Evolutionary conservation across 1,140 invertebrate genomes (phyloP).

Genomic region (Drosophila nigrodunni): DNA sequence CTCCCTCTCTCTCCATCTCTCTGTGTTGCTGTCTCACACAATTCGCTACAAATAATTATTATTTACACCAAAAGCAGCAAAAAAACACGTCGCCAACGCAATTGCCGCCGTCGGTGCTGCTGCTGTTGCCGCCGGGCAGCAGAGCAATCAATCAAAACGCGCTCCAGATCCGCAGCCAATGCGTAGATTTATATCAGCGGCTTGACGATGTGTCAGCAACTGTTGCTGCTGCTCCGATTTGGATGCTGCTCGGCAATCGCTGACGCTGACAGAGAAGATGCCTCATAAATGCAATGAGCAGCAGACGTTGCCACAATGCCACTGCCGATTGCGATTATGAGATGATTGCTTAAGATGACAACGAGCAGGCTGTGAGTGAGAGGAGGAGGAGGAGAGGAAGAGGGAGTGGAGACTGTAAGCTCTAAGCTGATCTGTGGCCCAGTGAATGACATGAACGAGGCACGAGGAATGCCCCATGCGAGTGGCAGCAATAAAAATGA

Average conservation of each 20-base stretch:
- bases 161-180: slow-evolving; percentile 70
- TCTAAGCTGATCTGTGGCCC: slow-evolving; percentile 14
- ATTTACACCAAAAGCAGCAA: slow-evolving; percentile 80
- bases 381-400: slow-evolving; percentile 4
- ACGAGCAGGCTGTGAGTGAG: slow-evolving; percentile 60
- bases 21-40: slow-evolving; percentile 9
- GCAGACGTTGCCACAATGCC: slow-evolving; percentile 37
- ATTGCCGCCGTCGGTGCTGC: background rate
- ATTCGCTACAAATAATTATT: slow-evolving; percentile 76
- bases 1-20: background rate
- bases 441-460: slow-evolving; percentile 42
- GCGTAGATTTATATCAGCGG: slow-evolving; percentile 70
- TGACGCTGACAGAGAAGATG: slow-evolving; percentile 44
- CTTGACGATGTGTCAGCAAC: slow-evolving; percentile 58
- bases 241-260: slow-evolving; percentile 61
- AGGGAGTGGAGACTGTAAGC: slow-evolving; percentile 20
- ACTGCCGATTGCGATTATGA: slow-evolving; percentile 78
- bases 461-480: slow-evolving; percentile 68
- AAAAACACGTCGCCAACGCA: slow-evolving; percentile 40
- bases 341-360: slow-evolving; percentile 83
- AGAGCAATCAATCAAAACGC: slow-evolving; percentile 79
- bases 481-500: slow-evolving; percentile 83
- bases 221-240: slow-evolving; percentile 43
- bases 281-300: slow-evolving; percentile 36
- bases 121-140: slow-evolving; percentile 14